Evolutionary conservation across 2,113 vertebrate genomes (phyloP).

Genomic region (Orycteropus afer): DNA sequence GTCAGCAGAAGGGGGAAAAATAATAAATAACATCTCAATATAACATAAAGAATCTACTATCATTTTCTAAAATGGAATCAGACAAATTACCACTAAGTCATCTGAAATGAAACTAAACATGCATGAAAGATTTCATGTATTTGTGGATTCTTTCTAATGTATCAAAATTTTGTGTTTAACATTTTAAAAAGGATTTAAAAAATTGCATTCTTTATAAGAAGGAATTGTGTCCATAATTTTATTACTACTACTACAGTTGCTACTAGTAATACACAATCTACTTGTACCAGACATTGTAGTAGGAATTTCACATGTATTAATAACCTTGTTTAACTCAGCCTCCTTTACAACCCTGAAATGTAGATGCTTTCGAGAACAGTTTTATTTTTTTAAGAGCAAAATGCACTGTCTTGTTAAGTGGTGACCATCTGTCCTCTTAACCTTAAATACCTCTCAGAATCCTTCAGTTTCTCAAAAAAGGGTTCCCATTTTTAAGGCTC

Average conservation of each 20-base stretch:
- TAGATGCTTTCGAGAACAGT: constrained; percentile 11
- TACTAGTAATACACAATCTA: neutral
- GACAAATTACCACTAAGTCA: neutral
- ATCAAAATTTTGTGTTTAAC: constrained; percentile 48
- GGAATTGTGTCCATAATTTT: neutral
- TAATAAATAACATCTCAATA: neutral
- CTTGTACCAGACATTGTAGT: neutral
- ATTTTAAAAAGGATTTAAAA: neutral
- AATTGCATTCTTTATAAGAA: constrained; percentile 1
- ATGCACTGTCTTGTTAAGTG: neutral
- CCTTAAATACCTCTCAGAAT: neutral
- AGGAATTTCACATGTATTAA: neutral
- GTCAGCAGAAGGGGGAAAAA: neutral
- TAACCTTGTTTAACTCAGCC: neutral
- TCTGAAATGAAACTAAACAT: neutral
- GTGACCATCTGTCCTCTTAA: neutral
- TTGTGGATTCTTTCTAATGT: neutral
- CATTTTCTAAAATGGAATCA: constrained; percentile 38
- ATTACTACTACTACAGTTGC: neutral
- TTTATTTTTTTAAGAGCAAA: constrained; percentile 42
- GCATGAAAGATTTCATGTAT: neutral
- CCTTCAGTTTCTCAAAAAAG: neutral
- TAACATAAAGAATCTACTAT: neutral
- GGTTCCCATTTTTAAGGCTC: neutral
- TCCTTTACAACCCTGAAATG: neutral